phyloP scores from a whole-genome alignment of 2,797 vertebrate species.

The Enteromius viviparus region DNA sequence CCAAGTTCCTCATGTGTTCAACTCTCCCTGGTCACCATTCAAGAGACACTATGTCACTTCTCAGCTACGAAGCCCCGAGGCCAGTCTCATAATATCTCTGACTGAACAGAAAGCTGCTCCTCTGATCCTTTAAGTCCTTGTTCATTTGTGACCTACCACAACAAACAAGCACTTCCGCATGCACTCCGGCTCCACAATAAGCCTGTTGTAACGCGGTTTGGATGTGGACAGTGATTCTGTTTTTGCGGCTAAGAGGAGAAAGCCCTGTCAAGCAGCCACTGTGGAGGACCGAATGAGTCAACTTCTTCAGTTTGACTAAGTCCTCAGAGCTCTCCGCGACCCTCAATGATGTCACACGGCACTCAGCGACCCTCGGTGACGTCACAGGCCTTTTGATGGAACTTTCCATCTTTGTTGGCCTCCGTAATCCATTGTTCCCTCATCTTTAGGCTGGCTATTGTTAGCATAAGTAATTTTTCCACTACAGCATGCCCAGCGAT shows the following conservation, averaged over 20 bases:
- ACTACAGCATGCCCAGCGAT: slow-evolving; percentile 32
- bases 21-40: slow-evolving; percentile 12
- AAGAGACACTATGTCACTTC: slow-evolving; percentile 58
- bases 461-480: slow-evolving; percentile 37
- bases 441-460: slow-evolving; percentile 43
- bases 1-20: slow-evolving; percentile 9
- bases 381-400: slow-evolving; percentile 55
- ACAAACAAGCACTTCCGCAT: slow-evolving; percentile 40
- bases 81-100: slow-evolving; percentile 48
- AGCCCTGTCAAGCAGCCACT: slow-evolving; percentile 35
- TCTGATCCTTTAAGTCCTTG: slow-evolving; percentile 54
- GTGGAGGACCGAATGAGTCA: slow-evolving; percentile 67
- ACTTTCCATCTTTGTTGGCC: slow-evolving; percentile 29
- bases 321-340: slow-evolving; percentile 52
- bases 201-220: slow-evolving; percentile 33
- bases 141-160: slow-evolving; percentile 43
- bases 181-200: slow-evolving; percentile 39
- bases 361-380: slow-evolving; percentile 59
- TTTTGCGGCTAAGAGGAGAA: slow-evolving; percentile 57
- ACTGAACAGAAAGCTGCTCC: slow-evolving; percentile 47
- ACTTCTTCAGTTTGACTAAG: slow-evolving; percentile 61
- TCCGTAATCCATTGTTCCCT: slow-evolving; percentile 37
- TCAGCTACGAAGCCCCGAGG: slow-evolving; percentile 37
- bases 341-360: slow-evolving; percentile 66
- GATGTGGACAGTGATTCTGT: slow-evolving; percentile 37